These are phyloP conservation scores for Meloe dianella DNA, from an alignment of 2,888 invertebrate species.

Conservation along the genomic window DNA sequence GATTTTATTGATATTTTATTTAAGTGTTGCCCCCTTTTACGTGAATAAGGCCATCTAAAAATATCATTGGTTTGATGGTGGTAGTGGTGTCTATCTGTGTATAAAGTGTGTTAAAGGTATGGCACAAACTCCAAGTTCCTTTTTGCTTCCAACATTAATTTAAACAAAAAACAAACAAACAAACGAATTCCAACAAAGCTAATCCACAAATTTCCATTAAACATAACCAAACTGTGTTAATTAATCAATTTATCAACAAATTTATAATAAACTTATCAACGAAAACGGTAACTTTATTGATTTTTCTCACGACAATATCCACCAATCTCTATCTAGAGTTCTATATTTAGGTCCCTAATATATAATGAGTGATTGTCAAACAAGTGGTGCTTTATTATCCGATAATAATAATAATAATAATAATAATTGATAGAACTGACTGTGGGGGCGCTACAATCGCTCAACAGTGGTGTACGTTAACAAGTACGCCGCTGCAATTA, in stretches of 20 bases:
- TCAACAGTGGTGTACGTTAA: neutral
- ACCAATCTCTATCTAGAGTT: slow-evolving; percentile 19
- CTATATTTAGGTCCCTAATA: slow-evolving; percentile 45
- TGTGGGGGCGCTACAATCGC: neutral
- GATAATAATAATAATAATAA: no score
- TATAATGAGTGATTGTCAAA: slow-evolving; percentile 39
- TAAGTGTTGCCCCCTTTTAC: slow-evolving; percentile 22
- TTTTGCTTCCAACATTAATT: slow-evolving; percentile 14
- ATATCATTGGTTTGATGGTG: slow-evolving; percentile 22
- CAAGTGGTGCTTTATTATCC: slow-evolving; percentile 17
- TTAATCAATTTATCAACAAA: neutral
- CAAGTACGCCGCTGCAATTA: neutral
- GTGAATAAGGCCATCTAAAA: slow-evolving; percentile 33
- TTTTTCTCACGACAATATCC: slow-evolving; percentile 28
- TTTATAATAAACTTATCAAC: slow-evolving; percentile 10
- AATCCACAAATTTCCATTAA: no score
- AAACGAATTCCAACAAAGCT: slow-evolving; percentile 20
- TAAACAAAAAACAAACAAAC: slow-evolving; percentile 7
- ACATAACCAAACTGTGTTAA: no score
- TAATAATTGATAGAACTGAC: no score
- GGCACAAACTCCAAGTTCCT: slow-evolving; percentile 28
- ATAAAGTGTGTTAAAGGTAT: slow-evolving; percentile 15
- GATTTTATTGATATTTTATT: neutral
- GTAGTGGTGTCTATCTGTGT: neutral
- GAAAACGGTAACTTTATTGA: slow-evolving; percentile 44